Conservation (phyloP, 2,888 invertebrate species). For the Eurytoma adleriae region DNA sequence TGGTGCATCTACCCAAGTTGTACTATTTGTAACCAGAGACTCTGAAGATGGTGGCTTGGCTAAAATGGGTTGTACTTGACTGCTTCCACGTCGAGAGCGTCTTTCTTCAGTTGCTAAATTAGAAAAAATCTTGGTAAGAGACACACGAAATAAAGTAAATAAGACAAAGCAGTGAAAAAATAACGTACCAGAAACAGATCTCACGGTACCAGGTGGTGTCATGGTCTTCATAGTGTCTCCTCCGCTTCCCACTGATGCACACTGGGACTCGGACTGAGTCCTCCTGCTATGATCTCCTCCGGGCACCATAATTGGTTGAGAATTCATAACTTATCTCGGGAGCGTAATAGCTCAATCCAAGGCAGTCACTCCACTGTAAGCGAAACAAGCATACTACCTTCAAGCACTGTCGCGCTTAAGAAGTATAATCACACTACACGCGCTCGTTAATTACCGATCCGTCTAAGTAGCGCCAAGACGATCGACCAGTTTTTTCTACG, state of each 20-base stretch:
- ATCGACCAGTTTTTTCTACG: slow-evolving; percentile 5
- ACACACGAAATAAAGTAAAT: neutral
- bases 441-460: neutral
- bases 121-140: neutral
- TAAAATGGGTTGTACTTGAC: slow-evolving; percentile 68
- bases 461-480: neutral
- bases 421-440: neutral
- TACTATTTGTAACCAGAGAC: slow-evolving; percentile 64
- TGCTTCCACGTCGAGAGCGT: slow-evolving; percentile 69
- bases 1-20: slow-evolving; percentile 44
- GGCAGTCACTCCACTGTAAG: neutral
- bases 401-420: neutral
- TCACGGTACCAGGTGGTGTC: slow-evolving; percentile 50
- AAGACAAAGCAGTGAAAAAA: neutral
- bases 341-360: neutral
- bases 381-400: neutral
- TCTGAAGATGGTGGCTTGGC: slow-evolving; percentile 74
- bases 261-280: slow-evolving; percentile 54
- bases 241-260: slow-evolving; percentile 24
- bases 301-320: slow-evolving; percentile 74
- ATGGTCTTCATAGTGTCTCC: slow-evolving; percentile 50
- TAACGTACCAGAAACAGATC: slow-evolving; percentile 47
- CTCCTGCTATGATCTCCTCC: slow-evolving; percentile 49
- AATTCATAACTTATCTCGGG: slow-evolving; percentile 65
- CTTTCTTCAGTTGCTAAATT: slow-evolving; percentile 66